These are phyloP conservation scores for Amazona vittata DNA, from an alignment of 2,113 vertebrate genomes.

Conservation along the genomic window DNA sequence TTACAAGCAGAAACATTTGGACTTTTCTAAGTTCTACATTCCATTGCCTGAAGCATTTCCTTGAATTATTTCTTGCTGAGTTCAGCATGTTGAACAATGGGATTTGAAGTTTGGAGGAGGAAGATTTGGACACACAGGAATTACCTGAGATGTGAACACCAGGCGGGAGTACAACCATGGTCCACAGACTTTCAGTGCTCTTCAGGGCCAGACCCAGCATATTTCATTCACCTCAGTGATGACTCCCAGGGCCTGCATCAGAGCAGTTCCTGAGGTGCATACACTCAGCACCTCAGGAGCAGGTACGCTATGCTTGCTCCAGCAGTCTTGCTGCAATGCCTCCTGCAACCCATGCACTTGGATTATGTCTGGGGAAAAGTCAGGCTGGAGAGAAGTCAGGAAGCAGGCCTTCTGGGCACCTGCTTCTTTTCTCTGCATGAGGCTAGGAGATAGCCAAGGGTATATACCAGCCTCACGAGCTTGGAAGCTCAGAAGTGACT, in stretches of 20 bases:
- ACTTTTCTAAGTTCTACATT: not conserved
- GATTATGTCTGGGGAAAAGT: not conserved
- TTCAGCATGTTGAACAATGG: not conserved
- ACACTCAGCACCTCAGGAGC: fast-evolving
- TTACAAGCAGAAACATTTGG: slow-evolving; percentile 9
- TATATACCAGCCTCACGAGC: not conserved
- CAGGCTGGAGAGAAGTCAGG: not conserved
- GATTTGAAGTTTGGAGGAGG: not conserved
- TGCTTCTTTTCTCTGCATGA: not conserved
- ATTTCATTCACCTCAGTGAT: not conserved
- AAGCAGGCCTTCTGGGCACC: not conserved
- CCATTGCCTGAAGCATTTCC: not conserved
- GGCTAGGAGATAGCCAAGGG: not conserved
- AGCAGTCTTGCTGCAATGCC: fast-evolving
- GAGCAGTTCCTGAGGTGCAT: not conserved
- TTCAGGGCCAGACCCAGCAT: not conserved
- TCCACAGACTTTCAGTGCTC: not conserved
- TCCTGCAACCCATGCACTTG: fast-evolving
- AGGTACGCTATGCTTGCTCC: not conserved
- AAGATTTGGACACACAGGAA: not conserved
- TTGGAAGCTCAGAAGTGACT: not conserved
- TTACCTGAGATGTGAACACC: not conserved
- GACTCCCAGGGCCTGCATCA: not conserved
- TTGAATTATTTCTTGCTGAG: not conserved
- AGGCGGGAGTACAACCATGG: fast-evolving